Evolutionary conservation across 1,140 invertebrate species (phyloP), one percentile per base, ranked within the genome.

Genomic region (Aphidius gifuensis): DNA sequence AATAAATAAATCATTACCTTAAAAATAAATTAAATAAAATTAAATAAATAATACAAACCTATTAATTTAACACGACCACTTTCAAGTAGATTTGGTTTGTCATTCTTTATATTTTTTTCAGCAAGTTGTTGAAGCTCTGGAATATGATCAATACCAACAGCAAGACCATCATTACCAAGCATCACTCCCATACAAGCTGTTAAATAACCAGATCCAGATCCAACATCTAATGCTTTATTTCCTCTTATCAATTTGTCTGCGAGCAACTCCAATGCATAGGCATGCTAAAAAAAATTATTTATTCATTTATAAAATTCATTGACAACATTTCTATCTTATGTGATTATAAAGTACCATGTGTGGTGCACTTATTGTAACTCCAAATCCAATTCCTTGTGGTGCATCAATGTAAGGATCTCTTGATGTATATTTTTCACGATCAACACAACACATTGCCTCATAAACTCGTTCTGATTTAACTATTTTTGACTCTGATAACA

Each of bases 311-410:
- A 65, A 53, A 53, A 53, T 38, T 45, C 49, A 57, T 46, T 16
- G 16, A 16, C 16, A 9, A 2, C 39, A n/a, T 23, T 11, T 45
- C 1, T 6, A 43, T 47, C 54, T 9, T 46, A 66, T 51, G 43
- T 9, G 9, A 44, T 44, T 44, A 44, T 48, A 47, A n/a, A 46
- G 80, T 84, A 96, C 94, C 97, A 99, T 99, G 81, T 99, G 97
- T 53, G 97, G 96, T 60, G 96, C 97, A 85, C 93, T 96, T 59
- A 98, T 98, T 1, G 96, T 99, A 5, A 94, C 96, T 47, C 91
- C 90, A 77, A 85, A 93, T 47, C 92, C 92, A 71, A 95, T 95
- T 44, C 86, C 84, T 79, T 94, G 94, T 1, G 96, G 96, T 44
- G 92, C 85, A 82, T 98, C 96, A 72, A 90, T 85, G 71, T 97